A percentile compares a stretch with the other conserved stretches of the same genome.
Conservation (phyloP, 2,113 vertebrate species). For the Pomatorhinus ruficollis region DNA sequence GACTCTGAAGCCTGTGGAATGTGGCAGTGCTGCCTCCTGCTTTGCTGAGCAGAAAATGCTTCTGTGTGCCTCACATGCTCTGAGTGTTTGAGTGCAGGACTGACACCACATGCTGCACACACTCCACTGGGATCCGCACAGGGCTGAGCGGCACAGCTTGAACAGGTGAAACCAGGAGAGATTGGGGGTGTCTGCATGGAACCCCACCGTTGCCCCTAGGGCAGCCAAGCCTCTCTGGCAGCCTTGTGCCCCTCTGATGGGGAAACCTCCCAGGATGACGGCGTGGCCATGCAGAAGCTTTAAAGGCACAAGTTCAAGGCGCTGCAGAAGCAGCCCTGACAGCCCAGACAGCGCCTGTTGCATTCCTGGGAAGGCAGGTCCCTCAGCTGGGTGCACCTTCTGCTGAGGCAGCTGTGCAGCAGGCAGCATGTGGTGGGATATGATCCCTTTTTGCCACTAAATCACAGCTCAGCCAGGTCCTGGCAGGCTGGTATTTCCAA, state of each 20-base stretch:
- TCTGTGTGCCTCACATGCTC: accelerated
- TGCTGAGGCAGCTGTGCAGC: background rate
- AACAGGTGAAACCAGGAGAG: accelerated
- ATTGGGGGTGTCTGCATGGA: accelerated
- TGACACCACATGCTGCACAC: accelerated
- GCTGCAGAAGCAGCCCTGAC: background rate
- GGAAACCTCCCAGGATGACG: accelerated
- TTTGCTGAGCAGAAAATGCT: background rate
- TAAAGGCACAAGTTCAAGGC: accelerated
- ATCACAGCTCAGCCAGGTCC: background rate
- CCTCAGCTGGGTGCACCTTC: background rate
- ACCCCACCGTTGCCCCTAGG: background rate
- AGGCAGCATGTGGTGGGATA: accelerated
- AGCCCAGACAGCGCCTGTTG: background rate
- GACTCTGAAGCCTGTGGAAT: background rate
- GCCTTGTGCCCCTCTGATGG: background rate
- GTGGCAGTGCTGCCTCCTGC: background rate
- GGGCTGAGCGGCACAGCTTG: background rate
- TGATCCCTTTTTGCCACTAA: background rate
- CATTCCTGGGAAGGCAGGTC: background rate
- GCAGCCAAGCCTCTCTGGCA: background rate
- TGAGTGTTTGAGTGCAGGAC: accelerated
- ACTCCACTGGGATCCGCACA: accelerated
- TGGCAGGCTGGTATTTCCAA: background rate
- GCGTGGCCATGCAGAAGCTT: accelerated